Evolutionary conservation across 2,797 vertebrate genomes (phyloP).

Genomic region (Muscicapa comitata): DNA sequence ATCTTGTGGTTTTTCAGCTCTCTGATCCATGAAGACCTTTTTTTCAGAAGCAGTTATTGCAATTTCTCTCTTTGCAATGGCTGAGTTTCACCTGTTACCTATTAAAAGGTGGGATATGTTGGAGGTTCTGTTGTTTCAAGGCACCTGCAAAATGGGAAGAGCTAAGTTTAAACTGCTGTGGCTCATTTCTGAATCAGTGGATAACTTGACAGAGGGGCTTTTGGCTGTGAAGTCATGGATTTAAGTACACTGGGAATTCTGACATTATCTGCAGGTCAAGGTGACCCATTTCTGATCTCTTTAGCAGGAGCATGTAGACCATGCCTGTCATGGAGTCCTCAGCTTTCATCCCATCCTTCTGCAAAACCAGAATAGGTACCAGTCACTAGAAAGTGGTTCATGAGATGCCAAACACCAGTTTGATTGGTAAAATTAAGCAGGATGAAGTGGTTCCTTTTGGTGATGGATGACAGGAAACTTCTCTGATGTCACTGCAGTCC

Average conservation of each 20-base stretch:
- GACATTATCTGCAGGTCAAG: not conserved
- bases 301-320: fast-evolving
- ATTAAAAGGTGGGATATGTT: not conserved
- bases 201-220: not conserved
- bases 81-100: not conserved
- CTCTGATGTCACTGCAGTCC: fast-evolving
- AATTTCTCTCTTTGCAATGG: not conserved
- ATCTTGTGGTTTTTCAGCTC: not conserved
- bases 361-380: not conserved
- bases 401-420: not conserved
- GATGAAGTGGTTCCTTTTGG: not conserved
- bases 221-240: not conserved
- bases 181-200: not conserved
- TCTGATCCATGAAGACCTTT: not conserved
- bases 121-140: not conserved
- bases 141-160: not conserved
- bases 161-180: not conserved
- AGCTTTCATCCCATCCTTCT: not conserved
- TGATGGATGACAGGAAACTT: not conserved
- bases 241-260: not conserved
- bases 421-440: not conserved
- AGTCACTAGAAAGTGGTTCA: not conserved
- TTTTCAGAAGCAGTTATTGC: not conserved
- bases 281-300: not conserved
- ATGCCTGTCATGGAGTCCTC: not conserved